phyloP scores from a whole-genome alignment of 2,888 invertebrate species.

The Dendrolimus houi region DNA sequence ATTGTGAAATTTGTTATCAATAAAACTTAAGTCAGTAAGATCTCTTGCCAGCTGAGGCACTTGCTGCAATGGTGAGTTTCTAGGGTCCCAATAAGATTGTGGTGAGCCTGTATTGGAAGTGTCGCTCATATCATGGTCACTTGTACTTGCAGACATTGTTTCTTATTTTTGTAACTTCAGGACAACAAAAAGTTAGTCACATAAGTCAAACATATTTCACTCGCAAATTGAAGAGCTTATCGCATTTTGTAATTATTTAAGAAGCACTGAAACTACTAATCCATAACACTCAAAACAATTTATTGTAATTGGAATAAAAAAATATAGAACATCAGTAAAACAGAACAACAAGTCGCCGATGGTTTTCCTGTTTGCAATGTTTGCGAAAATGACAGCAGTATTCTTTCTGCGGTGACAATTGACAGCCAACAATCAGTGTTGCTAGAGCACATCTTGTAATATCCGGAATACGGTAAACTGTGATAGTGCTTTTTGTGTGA shows the following conservation, averaged over 20 bases:
- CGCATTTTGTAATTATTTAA: no score
- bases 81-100: slow-evolving; percentile 32
- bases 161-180: background rate
- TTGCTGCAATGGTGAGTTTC: slow-evolving; percentile 55
- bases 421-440: background rate
- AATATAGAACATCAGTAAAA: background rate
- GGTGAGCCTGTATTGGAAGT: slow-evolving; percentile 39
- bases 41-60: slow-evolving; percentile 48
- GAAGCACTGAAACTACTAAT: no score
- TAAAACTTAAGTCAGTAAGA: slow-evolving; percentile 43
- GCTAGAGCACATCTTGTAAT: background rate
- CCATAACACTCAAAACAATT: no score
- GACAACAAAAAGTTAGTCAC: no score
- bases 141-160: slow-evolving; percentile 21
- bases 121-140: slow-evolving; percentile 53
- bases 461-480: no score
- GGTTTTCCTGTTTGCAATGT: background rate
- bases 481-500: no score
- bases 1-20: slow-evolving; percentile 20
- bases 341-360: background rate
- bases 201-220: no score
- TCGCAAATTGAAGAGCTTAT: no score
- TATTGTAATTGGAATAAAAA: no score
- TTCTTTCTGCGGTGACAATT: background rate
- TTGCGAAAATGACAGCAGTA: no score